A percentile compares a stretch with the other conserved stretches of the same genome.
phyloP scores from a whole-genome alignment of 2,888 invertebrate species.

The Caenorhabditis sp. region DNA sequence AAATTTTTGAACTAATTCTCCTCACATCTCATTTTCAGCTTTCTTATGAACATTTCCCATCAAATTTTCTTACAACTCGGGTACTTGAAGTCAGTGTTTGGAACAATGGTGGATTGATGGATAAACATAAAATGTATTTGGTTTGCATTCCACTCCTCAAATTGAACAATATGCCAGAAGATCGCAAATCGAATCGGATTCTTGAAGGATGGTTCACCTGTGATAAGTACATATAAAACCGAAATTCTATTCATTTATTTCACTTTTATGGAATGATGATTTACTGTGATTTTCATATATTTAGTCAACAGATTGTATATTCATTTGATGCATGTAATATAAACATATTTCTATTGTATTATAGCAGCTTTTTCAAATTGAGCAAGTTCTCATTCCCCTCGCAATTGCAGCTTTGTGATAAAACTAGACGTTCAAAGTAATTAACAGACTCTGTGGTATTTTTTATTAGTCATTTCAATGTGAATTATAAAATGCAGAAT shows the following conservation, averaged over 20 bases:
- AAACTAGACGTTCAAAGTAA: too few species aligned
- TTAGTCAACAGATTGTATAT: too few species aligned
- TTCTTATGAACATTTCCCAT: slow-evolving; percentile 42
- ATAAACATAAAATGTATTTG: slow-evolving; percentile 73
- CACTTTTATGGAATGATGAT: background rate
- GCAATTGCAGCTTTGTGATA: too few species aligned
- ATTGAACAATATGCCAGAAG: slow-evolving; percentile 37
- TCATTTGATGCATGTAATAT: too few species aligned
- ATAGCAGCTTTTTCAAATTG: too few species aligned
- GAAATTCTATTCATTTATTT: background rate
- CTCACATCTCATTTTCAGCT: slow-evolving; percentile 43
- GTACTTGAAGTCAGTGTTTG: slow-evolving; percentile 71
- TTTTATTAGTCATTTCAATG: too few species aligned
- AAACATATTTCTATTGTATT: too few species aligned
- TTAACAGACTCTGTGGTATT: too few species aligned
- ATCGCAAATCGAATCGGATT: slow-evolving; percentile 47
- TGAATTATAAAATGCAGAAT: too few species aligned
- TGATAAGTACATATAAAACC: slow-evolving; percentile 24
- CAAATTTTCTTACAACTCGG: slow-evolving; percentile 18
- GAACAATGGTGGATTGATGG: slow-evolving; percentile 72
- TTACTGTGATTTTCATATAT: background rate
- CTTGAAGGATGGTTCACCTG: slow-evolving; percentile 59
- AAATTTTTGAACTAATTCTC: background rate
- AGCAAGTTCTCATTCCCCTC: too few species aligned
- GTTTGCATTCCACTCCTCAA: slow-evolving; percentile 70